Base-by-base conservation (phyloP, 1,140 invertebrate genomes). In the Drosophila ercepeae region DNA sequence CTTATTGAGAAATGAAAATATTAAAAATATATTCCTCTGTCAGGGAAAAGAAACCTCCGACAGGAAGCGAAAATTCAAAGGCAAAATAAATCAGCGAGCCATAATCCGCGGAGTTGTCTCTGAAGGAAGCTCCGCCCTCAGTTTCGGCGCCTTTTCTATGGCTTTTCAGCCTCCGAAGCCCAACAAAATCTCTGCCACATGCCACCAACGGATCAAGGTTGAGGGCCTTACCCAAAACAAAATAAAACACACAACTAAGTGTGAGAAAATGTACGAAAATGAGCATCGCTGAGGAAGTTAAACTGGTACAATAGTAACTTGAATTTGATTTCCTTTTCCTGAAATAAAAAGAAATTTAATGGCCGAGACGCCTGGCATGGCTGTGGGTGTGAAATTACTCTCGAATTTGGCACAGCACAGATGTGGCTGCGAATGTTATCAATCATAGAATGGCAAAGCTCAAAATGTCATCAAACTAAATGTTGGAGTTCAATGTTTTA, bases 1-100 rank as follows among this genome's bases (percentile, higher is more conserved):
- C 42, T 16, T 48, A 67, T 67, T 67, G 60, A 63, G 60, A 67
- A 67, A 67, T 53, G 63, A 67, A 67, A 67, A 67, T 67, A 67
- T 67, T 67, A 67, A 67, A 67, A 67, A 67, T 67, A 65, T 65
- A 44, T 27, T 46, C 46, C 19, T 19, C 60, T 53, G 63, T 52
- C 63, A 65, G 46, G 19, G 32, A 23, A 27, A 45, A 34, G 54
- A 44, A 57, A 25, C 11, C 36, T 39, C n/a, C 36, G 36, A 39
- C 39, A 18, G 29, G 29, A 21, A 11, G 29, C 27, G 34, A 21
- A 44, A 19, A 67, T 65, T 64, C 64, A 53, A 53, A 53, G 48
- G 27, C 7, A 68, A 67, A 68, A 68, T 68, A 68, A 67, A 68
- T 68, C 64, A 68, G 63, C 48, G 16, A 21, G 27, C 61, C 61